Base-by-base conservation (phyloP, 2,113 vertebrate genomes). In the Eudyptes chrysolophus region DNA sequence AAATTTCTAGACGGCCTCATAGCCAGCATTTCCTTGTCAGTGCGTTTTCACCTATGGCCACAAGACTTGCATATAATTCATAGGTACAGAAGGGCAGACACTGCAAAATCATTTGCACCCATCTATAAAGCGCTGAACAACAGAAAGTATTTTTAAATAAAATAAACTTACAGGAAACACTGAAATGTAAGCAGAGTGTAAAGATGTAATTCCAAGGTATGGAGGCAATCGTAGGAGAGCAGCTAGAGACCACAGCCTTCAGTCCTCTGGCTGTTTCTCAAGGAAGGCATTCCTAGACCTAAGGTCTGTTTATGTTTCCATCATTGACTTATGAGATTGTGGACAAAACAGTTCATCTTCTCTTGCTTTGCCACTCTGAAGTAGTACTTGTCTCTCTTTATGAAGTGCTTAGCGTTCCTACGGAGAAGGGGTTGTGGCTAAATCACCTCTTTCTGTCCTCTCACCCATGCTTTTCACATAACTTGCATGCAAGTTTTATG, bases 41-140 rank as follows among this genome's bases (percentile, higher is more conserved):
- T 40, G 8, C 10, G 3, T 75, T 87, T 83, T 69, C 61, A 54
- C 38, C 16, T 48, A 12, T 32, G 19, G 20, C 44, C 84, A 16
- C 5, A 40, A 80, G 57, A 60, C 51, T 64, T 74, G 32, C 6
- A 22, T 16, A 7, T 48, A 71, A 58, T 51, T 78, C 46, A 44
- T 4, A 71, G 13, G 8, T 60, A 60, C 19, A 25, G 12, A 55
- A 42, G 21, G 30, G 11, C 11, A 84, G 76, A 49, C 7, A 6
- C 12, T 48, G 51, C 6, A 46, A 52, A 36, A 36, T 52, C 13
- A 10, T 24, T 64, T 1, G 0, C 7, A 48, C 8, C 7, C 16
- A 32, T n/a, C 29, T 49, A 12, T 19, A 90, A 88, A 66, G 8
- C 16, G 19, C 29, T 38, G 11, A 91, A 44, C 1, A 68, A 21